Conservation (phyloP, 2,888 invertebrate species). For the Molorchus minor region DNA sequence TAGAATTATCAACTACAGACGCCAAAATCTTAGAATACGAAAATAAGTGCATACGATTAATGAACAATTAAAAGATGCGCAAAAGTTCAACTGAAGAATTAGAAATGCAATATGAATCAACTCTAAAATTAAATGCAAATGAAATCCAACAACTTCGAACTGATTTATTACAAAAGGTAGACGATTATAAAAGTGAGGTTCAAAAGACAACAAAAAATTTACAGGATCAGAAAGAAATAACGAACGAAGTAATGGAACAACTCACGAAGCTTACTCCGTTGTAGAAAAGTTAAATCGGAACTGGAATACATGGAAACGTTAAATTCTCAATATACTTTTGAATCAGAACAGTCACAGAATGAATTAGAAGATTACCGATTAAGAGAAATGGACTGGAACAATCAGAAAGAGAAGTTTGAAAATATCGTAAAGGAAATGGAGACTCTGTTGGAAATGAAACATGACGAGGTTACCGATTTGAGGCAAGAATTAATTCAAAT, state of each 20-base stretch:
- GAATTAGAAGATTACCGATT: slow-evolving; percentile 45
- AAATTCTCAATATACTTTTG: slow-evolving; percentile 37
- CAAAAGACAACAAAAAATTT: slow-evolving; percentile 32
- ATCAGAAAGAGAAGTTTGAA: slow-evolving; percentile 43
- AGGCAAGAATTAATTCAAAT: slow-evolving; percentile 33
- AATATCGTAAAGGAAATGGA: slow-evolving; percentile 33
- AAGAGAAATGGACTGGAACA: slow-evolving; percentile 43
- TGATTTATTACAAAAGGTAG: slow-evolving; percentile 51
- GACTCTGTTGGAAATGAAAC: slow-evolving; percentile 33
- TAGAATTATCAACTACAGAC: slow-evolving; percentile 56
- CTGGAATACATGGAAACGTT: slow-evolving; percentile 40
- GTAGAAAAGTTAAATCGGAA: slow-evolving; percentile 37
- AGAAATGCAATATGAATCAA: slow-evolving; percentile 55
- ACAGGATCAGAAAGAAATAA: slow-evolving; percentile 39
- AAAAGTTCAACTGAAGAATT: slow-evolving; percentile 53
- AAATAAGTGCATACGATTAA: slow-evolving; percentile 51
- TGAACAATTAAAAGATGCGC: slow-evolving; percentile 50
- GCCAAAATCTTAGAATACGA: slow-evolving; percentile 54
- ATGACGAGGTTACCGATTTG: slow-evolving; percentile 37
- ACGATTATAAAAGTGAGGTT: slow-evolving; percentile 41
- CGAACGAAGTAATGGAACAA: slow-evolving; percentile 45
- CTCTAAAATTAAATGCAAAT: slow-evolving; percentile 49
- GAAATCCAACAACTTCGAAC: slow-evolving; percentile 49
- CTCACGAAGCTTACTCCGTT: slow-evolving; percentile 44
- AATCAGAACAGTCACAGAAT: slow-evolving; percentile 42